Base-by-base conservation (phyloP, 2,888 invertebrate genomes). In the Athripsodes cinereus region DNA sequence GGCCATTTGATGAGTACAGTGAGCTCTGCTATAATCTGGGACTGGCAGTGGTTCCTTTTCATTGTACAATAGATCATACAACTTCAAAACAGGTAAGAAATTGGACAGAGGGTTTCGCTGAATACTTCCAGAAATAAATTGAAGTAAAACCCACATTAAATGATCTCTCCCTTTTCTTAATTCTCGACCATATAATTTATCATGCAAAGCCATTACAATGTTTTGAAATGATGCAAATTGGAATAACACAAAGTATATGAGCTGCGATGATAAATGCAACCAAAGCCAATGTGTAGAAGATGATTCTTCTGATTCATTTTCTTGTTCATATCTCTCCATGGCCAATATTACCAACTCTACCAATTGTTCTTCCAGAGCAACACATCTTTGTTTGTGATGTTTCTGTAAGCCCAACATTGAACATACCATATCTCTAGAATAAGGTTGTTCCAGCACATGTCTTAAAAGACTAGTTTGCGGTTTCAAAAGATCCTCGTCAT, bases 111-210 rank as follows among this genome's bases (percentile, higher is more conserved):
- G 92, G 74, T 96, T 96, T 66, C 95, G 87, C 71, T 95, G 94
- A 67, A 96, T 96, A 69, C 94, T 95, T 52, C 96, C 96, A 0
- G 97, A 96, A 66, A 98, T 93, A 69, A 96, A 97, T 75, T 99
- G 98, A 47, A 99, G 76, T 18, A 98, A 76, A 19, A 96, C 91
- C 97, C 98, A 98, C 97, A 99, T 98, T n/a, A 99, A 77, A 68
- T 98, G 96, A 74, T 97, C 97, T 51, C 98, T 80, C 0, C 96
- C 96, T 72, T 92, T 91, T 60, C 89, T 83, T 69, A 95, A 78
- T 68, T 93, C 92, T 65, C 88, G 81, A 6, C 87, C 87, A 47
- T 87, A 82, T 35, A 92, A 72, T 77, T 90, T 92, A 59, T 90
- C 89, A 70, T 94, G 91, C 31, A 97, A 79, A 0, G 92, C 88